phyloP scores from a whole-genome alignment of 1,140 invertebrate genomes.

The Drosophila repleta region DNA sequence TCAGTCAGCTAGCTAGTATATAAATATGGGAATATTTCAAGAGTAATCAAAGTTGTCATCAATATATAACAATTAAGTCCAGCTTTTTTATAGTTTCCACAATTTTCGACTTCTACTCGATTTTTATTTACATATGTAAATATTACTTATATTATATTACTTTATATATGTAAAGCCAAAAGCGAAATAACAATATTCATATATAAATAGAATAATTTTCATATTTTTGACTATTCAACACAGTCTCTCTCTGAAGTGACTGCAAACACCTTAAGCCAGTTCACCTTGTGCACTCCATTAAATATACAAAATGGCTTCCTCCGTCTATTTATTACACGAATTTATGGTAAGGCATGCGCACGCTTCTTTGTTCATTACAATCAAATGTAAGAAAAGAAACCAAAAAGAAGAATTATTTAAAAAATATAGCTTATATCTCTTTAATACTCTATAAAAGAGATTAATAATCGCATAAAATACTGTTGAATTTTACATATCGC shows the following conservation, averaged over 20 bases:
- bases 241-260: too few species aligned
- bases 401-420: conserved; percentile 6
- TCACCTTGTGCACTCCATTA: conserved; percentile 34
- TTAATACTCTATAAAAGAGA: not conserved
- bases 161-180: not conserved
- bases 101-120: too few species aligned
- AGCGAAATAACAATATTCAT: too few species aligned
- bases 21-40: too few species aligned
- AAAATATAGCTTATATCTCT: not conserved
- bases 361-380: not conserved
- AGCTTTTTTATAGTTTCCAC: too few species aligned
- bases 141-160: too few species aligned
- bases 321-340: not conserved
- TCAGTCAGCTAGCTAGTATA: too few species aligned
- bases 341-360: not conserved
- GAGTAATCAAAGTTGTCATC: too few species aligned
- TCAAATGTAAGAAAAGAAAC: conserved; percentile 17
- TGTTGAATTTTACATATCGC: not conserved
- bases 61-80: too few species aligned
- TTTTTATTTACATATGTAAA: too few species aligned
- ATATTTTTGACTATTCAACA: not conserved
- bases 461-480: not conserved
- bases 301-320: too few species aligned
- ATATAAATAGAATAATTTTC: not conserved
- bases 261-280: conserved; percentile 15